Evolutionary conservation across 2,888 invertebrate species (phyloP).

Genomic region (Hydriomena furcata): DNA sequence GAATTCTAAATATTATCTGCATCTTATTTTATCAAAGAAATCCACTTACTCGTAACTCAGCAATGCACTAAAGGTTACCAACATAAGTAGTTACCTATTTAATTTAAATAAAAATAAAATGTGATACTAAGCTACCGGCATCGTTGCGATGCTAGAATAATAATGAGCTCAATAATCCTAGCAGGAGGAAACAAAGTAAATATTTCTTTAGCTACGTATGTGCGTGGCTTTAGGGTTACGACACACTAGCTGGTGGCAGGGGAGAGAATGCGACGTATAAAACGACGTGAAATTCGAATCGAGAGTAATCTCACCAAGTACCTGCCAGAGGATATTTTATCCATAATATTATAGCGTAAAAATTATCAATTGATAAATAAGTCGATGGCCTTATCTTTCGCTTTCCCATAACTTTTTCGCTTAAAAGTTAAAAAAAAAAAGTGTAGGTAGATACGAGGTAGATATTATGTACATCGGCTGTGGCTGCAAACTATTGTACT

Average conservation of each 20-base stretch:
- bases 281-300: too few species aligned
- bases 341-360: too few species aligned
- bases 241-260: neutral
- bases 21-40: neutral
- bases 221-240: slow-evolving; percentile 6
- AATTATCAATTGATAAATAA: too few species aligned
- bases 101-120: slow-evolving; percentile 37
- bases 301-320: too few species aligned
- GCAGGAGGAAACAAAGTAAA: slow-evolving; percentile 69
- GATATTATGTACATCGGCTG: neutral
- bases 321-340: too few species aligned
- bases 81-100: slow-evolving; percentile 20
- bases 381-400: too few species aligned
- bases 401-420: too few species aligned
- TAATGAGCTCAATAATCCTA: slow-evolving; percentile 58
- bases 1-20: neutral
- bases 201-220: slow-evolving; percentile 48
- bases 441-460: too few species aligned
- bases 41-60: slow-evolving; percentile 9
- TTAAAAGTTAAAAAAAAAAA: too few species aligned
- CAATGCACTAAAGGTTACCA: neutral
- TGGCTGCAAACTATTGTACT: neutral
- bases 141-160: slow-evolving; percentile 50
- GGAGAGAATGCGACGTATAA: too few species aligned
- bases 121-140: slow-evolving; percentile 34